Evolutionary conservation across 1,140 invertebrate species (phyloP), one percentile per base, ranked within the genome.

Genomic region (Hydropsyche tenuis): DNA sequence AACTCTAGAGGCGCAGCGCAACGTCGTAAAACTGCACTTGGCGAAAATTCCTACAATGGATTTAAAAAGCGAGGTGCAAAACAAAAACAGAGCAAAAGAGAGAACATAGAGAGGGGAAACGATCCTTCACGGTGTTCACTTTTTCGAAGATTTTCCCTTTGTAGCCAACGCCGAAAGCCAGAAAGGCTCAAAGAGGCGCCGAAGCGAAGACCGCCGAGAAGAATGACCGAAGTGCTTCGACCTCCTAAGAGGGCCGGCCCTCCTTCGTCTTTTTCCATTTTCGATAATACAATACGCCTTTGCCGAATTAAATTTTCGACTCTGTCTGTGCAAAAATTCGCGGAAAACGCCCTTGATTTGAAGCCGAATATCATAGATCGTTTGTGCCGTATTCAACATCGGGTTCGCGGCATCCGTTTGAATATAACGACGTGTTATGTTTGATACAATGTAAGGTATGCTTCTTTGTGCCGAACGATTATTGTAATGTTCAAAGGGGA

Each of bases 401-500:
- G n/a, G n/a, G 30, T 37, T 37, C 3, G 30, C 30, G 3, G 30
- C 3, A 9, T 37, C 9, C 30, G 30, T 37, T 51, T 51, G n/a
- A 63, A 27, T 25, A 63, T 63, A 22, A 22, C 27, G 48, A 53
- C 20, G 20, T 63, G 60, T 63, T 63, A 23, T 63, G 23, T 37
- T 63, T 11, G 25, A 14, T 27, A 14, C 23, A 27, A 14, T 30
- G 14, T 20, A 14, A 51, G 46, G 46, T 27, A 16, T 63, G 11
- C 60, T 22, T 63, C 60, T 63, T 63, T 63, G 60, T 63, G 23
- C 60, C 6, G 27, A 63, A 22, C 60, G 25, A 63, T 63, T 63
- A 63, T 63, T 63, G 27, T 63, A 63, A 63, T 63, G 60, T 63
- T 25, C 60, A 63, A 63, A 63, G 60, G 60, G 16, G 27, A 63